Evolutionary conservation across 2,888 invertebrate genomes (phyloP).

Genomic region (Troides helena): DNA sequence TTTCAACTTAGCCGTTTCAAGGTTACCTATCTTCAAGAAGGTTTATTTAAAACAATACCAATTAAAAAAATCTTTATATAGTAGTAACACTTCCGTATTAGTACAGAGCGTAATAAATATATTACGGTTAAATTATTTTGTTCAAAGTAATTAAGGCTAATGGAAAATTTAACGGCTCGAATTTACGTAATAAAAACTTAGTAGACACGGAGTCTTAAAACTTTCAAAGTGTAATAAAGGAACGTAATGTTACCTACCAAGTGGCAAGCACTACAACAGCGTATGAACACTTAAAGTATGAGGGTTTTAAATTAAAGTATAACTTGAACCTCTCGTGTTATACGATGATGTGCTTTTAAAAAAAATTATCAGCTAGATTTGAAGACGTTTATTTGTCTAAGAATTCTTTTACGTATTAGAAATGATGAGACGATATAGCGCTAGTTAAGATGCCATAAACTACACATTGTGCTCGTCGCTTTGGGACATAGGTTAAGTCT

Average conservation of each 20-base stretch:
- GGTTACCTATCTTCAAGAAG: background rate
- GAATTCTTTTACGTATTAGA: too few relatives aligned
- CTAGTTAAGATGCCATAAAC: too few relatives aligned
- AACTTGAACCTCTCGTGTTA: background rate
- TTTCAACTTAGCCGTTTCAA: background rate
- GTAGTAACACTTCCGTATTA: background rate
- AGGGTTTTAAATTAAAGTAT: slow-evolving; percentile 4
- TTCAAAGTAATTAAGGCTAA: slow-evolving; percentile 27
- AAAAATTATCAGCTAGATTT: too few relatives aligned
- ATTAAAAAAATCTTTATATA: background rate
- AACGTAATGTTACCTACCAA: slow-evolving; percentile 9
- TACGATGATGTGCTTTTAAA: too few relatives aligned
- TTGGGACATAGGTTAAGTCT: too few relatives aligned
- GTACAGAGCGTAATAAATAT: background rate
- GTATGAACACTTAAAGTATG: slow-evolving; percentile 4
- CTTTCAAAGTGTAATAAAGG: slow-evolving; percentile 26
- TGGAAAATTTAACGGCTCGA: slow-evolving; percentile 25
- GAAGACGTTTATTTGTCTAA: too few relatives aligned
- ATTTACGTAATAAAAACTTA: slow-evolving; percentile 28
- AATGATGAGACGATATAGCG: too few relatives aligned
- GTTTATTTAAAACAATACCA: background rate
- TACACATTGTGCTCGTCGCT: too few relatives aligned
- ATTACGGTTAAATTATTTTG: slow-evolving; percentile 10
- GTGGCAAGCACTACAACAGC: slow-evolving; percentile 7
- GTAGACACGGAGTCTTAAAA: slow-evolving; percentile 24